phyloP scores from a whole-genome alignment of 2,113 vertebrate species.

The Zapus hudsonius region DNA sequence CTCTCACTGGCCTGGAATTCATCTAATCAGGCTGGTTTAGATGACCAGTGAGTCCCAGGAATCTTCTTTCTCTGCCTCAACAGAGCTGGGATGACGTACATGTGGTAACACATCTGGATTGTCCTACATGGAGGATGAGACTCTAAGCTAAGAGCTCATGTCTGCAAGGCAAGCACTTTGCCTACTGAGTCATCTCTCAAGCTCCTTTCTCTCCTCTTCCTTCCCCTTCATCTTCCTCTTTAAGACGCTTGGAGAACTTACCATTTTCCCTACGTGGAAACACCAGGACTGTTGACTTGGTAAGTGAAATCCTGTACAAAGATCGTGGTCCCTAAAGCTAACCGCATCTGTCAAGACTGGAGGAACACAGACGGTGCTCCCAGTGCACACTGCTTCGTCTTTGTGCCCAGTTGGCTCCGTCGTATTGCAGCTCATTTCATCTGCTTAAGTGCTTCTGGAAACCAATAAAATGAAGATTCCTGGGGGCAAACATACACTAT shows the following conservation, averaged over 20 bases:
- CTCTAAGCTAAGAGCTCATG: too few relatives aligned
- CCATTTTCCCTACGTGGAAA: background rate
- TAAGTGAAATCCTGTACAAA: background rate
- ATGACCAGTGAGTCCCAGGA: too few relatives aligned
- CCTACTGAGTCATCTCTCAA: too few relatives aligned
- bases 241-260: background rate
- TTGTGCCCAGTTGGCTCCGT: background rate
- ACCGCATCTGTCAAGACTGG: background rate
- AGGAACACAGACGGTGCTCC: background rate
- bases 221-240: background rate
- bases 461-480: background rate
- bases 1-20: too few relatives aligned
- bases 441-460: constrained; percentile 29
- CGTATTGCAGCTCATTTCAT: background rate
- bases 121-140: too few relatives aligned
- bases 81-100: too few relatives aligned
- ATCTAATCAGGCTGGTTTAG: too few relatives aligned
- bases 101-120: too few relatives aligned
- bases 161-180: too few relatives aligned
- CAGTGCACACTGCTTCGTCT: background rate
- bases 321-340: background rate
- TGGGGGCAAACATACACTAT: background rate
- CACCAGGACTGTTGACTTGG: background rate
- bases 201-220: too few relatives aligned
- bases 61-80: too few relatives aligned